Conservation (phyloP, 2,888 invertebrate genomes). For the Archaeoteleia sp. region DNA sequence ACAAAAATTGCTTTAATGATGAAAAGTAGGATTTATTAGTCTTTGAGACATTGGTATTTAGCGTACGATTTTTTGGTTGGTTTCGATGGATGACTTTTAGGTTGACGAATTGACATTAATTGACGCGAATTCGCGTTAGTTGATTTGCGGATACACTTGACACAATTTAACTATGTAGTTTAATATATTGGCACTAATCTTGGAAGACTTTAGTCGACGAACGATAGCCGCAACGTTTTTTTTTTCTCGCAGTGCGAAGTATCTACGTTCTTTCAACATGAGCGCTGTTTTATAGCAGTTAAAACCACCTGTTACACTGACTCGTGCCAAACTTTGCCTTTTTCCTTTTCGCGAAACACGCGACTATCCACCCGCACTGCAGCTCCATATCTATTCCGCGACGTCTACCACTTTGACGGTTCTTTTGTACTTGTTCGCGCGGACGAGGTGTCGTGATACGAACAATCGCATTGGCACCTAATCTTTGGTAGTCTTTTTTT, state of each 20-base stretch:
- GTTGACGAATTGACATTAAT: too few species aligned
- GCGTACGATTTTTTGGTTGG: too few species aligned
- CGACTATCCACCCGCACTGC: conserved; percentile 52
- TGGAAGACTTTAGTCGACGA: conserved; percentile 32
- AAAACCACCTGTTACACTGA: conserved; percentile 71
- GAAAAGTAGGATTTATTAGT: too few species aligned
- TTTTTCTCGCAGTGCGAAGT: conserved; percentile 36
- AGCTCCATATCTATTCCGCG: conserved; percentile 54
- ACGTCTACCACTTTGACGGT: conserved; percentile 45
- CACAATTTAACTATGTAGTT: too few species aligned
- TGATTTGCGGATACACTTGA: too few species aligned
- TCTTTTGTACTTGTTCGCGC: conserved; percentile 45
- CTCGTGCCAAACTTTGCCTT: conserved; percentile 60
- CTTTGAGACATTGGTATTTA: too few species aligned
- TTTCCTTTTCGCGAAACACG: conserved; percentile 64
- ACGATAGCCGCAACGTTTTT: conserved; percentile 27
- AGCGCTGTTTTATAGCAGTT: conserved; percentile 67
- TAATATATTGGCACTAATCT: too few species aligned
- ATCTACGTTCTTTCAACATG: conserved; percentile 57
- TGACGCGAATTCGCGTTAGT: too few species aligned
- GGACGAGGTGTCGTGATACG: conserved; percentile 40
- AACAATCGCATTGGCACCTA: conserved; percentile 27
- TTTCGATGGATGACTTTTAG: too few species aligned
- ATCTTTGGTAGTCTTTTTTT: background rate
- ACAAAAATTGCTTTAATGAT: too few species aligned